Base-by-base conservation (phyloP, 2,888 invertebrate species). In the Ectropis crepuscularia region DNA sequence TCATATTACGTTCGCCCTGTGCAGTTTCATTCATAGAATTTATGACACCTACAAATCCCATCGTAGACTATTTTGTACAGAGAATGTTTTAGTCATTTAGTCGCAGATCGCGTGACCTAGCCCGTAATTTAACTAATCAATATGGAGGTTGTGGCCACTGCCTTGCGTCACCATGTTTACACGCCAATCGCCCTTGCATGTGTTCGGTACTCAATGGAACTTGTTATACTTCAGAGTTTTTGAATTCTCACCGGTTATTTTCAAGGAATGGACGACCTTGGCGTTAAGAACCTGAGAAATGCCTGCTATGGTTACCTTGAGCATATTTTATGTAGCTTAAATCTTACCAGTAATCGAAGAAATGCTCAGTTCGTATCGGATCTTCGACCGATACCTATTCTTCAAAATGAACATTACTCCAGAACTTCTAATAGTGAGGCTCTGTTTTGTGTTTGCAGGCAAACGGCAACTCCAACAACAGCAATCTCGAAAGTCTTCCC, bases 381-480 rank as follows among this genome's bases (percentile, higher is more conserved):
- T 37, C 10, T 55, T 47, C 45, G 41, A 36, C 49, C 45, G 16
- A 28, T 28, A 28, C 16, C 16, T 28, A 4, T 4, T 28, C 39
- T 50, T 28, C 12, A 58, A 10, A 46, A 65, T 65, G 64, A 61
- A 43, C 46, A 36, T 57, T 39, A 5, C 60, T 48, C 47, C 57
- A 5, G 60, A 65, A 48, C 48, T 65, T 53, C 8, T 65, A 12
- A 48, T 61, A 53, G 53, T 65, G 47, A 61, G 49, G 57, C 36
- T 59, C 45, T 62, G 58, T 64, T 62, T 58, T 39, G 57, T 63
- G n/a, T 53, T 86, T 82, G 4, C 83, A 92, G 92, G 89, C 81
- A 92, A 92, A 83, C 86, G 88, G 76, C 89, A 88, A 73, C 80
- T 77, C 67, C 85, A 86, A 73, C 85, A 85, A 68, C 85, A 85